Evolutionary conservation across 2,797 vertebrate species (phyloP).

Genomic region (Anas bahamensis): DNA sequence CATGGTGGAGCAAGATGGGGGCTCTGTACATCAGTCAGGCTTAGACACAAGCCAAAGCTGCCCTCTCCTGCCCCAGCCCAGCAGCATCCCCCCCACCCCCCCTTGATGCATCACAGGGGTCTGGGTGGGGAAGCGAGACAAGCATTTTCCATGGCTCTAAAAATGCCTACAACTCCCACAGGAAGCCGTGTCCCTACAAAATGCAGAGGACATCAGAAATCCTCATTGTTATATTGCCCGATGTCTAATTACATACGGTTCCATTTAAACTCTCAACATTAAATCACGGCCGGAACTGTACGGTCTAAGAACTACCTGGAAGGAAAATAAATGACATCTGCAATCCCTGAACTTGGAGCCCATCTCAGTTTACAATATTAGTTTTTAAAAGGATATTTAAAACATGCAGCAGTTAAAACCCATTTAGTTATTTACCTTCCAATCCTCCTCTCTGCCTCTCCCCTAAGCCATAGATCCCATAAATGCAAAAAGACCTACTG

Average conservation of each 20-base stretch:
- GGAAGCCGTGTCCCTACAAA: background rate
- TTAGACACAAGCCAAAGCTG: background rate
- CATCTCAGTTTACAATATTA: conserved; percentile 14
- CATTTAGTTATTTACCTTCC: background rate
- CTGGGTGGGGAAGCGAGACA: fast-evolving
- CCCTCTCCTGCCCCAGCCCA: background rate
- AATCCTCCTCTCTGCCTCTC: background rate
- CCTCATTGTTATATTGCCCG: background rate
- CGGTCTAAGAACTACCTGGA: conserved; percentile 19
- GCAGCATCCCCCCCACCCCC: too few species aligned
- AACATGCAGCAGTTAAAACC: background rate
- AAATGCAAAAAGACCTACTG: background rate
- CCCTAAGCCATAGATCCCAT: background rate
- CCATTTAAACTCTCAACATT: background rate
- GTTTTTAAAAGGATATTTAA: conserved; percentile 24
- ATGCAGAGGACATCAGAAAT: background rate
- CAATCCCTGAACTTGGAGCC: background rate
- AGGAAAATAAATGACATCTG: conserved; percentile 50
- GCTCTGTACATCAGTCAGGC: background rate
- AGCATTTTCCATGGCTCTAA: background rate
- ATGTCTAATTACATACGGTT: background rate
- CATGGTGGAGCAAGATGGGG: background rate
- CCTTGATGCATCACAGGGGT: too few species aligned
- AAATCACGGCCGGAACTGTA: background rate
- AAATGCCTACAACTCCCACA: background rate